A percentile compares a stretch with the other conserved stretches of the same genome.
phyloP scores from a whole-genome alignment of 2,797 vertebrate genomes.

The Myotis daubentonii region DNA sequence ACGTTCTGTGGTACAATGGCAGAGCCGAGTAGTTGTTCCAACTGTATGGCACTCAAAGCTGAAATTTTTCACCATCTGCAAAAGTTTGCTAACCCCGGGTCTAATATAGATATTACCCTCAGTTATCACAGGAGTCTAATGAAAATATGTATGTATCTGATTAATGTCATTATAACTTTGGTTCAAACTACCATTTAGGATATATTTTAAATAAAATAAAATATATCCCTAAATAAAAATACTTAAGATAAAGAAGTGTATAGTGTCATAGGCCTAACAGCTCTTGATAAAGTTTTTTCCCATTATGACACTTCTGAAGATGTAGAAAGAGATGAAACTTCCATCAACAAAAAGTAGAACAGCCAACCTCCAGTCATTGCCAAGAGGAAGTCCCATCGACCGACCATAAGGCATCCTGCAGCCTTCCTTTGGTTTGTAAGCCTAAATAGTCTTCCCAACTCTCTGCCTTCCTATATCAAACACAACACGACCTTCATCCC shows the following conservation, averaged over 20 bases:
- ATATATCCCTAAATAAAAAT: conserved; percentile 8
- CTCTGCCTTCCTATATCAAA: background rate
- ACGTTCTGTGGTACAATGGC: background rate
- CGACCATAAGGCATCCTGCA: background rate
- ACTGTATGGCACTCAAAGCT: background rate
- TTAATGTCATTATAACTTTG: background rate
- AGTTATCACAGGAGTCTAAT: background rate
- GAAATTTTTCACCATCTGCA: background rate
- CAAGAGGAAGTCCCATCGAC: background rate
- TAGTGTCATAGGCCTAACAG: background rate
- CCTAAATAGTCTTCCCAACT: background rate
- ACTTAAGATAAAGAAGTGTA: conserved; percentile 14
- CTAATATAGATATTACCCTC: background rate
- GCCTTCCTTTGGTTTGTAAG: background rate
- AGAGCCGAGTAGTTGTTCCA: background rate
- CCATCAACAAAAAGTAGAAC: background rate
- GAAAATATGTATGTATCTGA: background rate
- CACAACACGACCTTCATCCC: background rate
- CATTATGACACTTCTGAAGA: background rate
- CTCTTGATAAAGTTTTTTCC: conserved; percentile 3
- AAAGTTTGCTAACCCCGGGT: background rate
- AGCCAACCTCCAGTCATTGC: background rate
- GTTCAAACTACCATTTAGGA: background rate
- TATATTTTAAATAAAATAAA: background rate
- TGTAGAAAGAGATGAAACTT: background rate